Base-by-base conservation (phyloP, 2,797 vertebrate species). In the Xiphorhynchus erythropygius region DNA sequence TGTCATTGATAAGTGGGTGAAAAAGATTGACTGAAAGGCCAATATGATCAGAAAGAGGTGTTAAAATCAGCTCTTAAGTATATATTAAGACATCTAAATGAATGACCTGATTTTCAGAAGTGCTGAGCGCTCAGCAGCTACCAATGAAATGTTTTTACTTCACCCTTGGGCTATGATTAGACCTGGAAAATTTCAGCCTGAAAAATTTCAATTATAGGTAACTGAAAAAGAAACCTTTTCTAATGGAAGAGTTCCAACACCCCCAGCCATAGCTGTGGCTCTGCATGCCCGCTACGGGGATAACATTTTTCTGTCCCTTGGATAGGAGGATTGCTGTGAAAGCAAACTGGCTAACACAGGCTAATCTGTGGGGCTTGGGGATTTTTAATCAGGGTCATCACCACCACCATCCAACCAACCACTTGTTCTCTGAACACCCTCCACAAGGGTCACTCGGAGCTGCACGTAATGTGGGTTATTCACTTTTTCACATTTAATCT, bases 21-120 rank as follows among this genome's bases (percentile, higher is more conserved):
- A 91, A 88, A 80, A 81, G 57, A 59, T 22, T 75, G 82, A 82
- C 84, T 90, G 76, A 78, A 94, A 91, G 79, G 44, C 73, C 87
- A 92, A 4, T 75, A 62, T 79, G 80, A 75, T 94, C 74, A 89
- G 81, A 93, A 96, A 86, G 62, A 96, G 55, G 79, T 93, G 76
- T 94, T 88, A 81, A 96, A 94, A 80, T 93, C 87, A 84, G 69
- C 41, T 92, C 83, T 78, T 96, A 92, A 89, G 82, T 92, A 75
- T 65, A 69, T 89, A 94, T 95, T 84, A 95, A 92, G 93, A 95
- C 73, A 93, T 92, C 79, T 94, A 87, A 96, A 96, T 95, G 89
- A 94, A 88, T 85, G 82, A 84, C 91, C 84, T 91, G 94, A 92
- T 96, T 94, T 91, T 96, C 65, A 86, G 83, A 95, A 93, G 73